Evolutionary conservation across 2,113 vertebrate species (phyloP).

Genomic region (Pungitius pungitius): DNA sequence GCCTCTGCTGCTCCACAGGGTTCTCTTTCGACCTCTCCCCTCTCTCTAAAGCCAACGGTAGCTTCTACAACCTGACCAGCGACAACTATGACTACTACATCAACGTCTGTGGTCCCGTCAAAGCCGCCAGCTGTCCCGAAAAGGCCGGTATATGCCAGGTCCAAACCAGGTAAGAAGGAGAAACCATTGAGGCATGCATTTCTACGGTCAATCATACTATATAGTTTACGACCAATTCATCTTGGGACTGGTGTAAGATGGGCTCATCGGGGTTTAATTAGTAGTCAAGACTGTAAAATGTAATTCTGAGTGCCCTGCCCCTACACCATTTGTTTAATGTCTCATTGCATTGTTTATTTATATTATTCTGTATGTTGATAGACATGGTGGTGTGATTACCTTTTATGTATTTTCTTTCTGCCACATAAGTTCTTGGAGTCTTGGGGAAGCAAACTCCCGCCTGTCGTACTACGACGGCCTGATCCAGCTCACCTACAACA

Average conservation of each 20-base stretch:
- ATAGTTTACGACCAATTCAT: neutral
- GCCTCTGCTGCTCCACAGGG: slow-evolving; percentile 48
- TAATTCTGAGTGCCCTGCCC: neutral
- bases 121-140: slow-evolving; percentile 65
- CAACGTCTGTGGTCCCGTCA: slow-evolving; percentile 86
- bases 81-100: slow-evolving; percentile 85
- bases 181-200: neutral
- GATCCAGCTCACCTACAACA: slow-evolving; percentile 88
- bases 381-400: neutral
- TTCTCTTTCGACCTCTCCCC: slow-evolving; percentile 91
- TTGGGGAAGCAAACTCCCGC: slow-evolving; percentile 84
- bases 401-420: neutral
- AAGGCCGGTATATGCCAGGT: slow-evolving; percentile 89
- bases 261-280: neutral
- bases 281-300: neutral
- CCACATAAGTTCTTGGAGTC: slow-evolving; percentile 81
- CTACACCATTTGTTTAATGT: neutral
- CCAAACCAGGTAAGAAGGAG: slow-evolving; percentile 74
- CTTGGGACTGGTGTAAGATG: no score
- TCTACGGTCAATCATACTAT: no score
- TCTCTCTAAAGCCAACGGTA: slow-evolving; percentile 78
- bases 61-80: slow-evolving; percentile 77
- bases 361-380: neutral
- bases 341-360: neutral
- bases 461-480: slow-evolving; percentile 93